Base-by-base conservation (phyloP, 2,888 invertebrate species). In the Aphodius granarius region DNA sequence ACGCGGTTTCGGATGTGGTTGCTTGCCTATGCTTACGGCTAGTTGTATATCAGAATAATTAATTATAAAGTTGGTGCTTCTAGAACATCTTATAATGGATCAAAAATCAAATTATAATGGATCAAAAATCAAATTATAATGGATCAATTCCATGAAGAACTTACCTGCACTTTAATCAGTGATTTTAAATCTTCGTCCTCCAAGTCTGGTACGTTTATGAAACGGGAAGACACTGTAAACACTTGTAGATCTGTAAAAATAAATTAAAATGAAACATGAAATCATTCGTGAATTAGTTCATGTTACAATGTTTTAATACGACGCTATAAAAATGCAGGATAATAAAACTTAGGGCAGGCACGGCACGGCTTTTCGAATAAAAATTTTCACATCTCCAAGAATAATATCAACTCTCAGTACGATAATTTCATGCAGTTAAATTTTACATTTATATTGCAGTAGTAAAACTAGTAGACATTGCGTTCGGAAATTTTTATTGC, bases 401-500 rank as follows among this genome's bases (percentile, higher is more conserved):
- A 5, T 20, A 68, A 68, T 20, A 68, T 6, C 13, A n/a, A 20
- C 22, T 19, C 19, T 20, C 21, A 2, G 68, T 13, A n/a, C n/a
- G n/a, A 68, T 21, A 68, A 68, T 68, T 68, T n/a, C 22, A 21
- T 19, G 6, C 21, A 68, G n/a, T 68, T 68, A 68, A 2, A 68
- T 68, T 22, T 68, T 21, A 68, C 68, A 68, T 20, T 16, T 16
- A 68, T 22, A 68, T 21, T 68, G n/a, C n/a, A 20, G 16, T 22
- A n/a, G 3, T 19, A 66, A 66, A 20, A 66, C 17, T 17, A 13
- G 16, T 66, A 17, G 15, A 23, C 43, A n/a, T 71, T 43, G 16
- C 19, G 23, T 71, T 71, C 13, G 17, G n/a, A 83, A 89, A 87
- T 81, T 90, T 89, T 80, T 88, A 84, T 74, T 90, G 85, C 81